phyloP scores from a whole-genome alignment of 2,888 invertebrate genomes.

The Tipula lateralis region DNA sequence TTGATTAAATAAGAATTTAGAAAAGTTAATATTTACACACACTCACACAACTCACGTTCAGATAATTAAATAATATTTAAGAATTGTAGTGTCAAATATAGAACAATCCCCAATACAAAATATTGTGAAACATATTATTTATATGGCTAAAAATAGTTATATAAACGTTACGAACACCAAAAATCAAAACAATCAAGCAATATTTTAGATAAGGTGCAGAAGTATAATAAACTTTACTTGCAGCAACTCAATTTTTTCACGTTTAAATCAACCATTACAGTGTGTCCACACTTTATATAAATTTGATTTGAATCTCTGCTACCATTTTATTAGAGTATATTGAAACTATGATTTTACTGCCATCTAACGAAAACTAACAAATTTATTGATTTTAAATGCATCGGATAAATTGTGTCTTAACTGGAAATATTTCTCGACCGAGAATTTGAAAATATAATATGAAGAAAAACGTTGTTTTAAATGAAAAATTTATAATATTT shows the following conservation, averaged over 20 bases:
- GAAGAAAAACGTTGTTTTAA: too few relatives aligned
- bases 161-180: too few relatives aligned
- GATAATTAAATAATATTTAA: not conserved
- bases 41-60: not conserved
- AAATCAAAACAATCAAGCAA: not conserved
- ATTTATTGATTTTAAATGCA: too few relatives aligned
- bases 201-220: not conserved
- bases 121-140: not conserved
- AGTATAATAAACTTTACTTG: not conserved
- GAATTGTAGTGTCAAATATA: not conserved
- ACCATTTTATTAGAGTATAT: too few relatives aligned
- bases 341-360: too few relatives aligned
- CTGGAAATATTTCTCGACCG: too few relatives aligned
- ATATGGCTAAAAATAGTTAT: not conserved
- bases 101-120: not conserved
- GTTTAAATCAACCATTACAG: not conserved
- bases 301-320: not conserved
- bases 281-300: not conserved
- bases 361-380: not conserved
- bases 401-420: too few relatives aligned
- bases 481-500: too few relatives aligned
- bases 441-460: too few relatives aligned
- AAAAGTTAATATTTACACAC: not conserved
- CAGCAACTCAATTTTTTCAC: not conserved
- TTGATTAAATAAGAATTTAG: conserved; percentile 5